Base-by-base conservation (phyloP, 1,140 invertebrate genomes). In the Heterodera schachtii region DNA sequence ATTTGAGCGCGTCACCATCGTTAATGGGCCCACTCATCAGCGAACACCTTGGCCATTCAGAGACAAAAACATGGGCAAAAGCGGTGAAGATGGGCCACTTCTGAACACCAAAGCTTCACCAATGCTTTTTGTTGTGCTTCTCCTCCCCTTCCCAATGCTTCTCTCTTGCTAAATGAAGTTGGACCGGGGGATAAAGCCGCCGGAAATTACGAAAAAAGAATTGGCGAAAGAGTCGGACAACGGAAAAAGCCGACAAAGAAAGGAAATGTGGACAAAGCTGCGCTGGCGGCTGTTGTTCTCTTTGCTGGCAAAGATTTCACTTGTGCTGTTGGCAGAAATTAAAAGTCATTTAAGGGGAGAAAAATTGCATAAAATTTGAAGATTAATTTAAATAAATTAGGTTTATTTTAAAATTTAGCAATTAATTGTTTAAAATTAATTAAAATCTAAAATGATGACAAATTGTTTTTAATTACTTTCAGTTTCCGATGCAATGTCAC, bases 321-420 rank as follows among this genome's bases (percentile, higher is more conserved):
- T 21, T 4, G 5, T 41, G 66, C 66, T 69, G 3, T 13, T 71
- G 21, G 3, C 69, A 5, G 69, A 41, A 21, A 71, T 71, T 7
- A 21, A 41, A 71, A 71, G 69, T 71, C 31, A 41, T 70, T 83
- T 84, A 43, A 43, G 69, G 69, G 31, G 31, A 31, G n/a, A 31
- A 31, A 31, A 31, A 31, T 1, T 0, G 31, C 31, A 31, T 31
- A 31, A 31, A 31, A 31, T 31, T 31, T 31, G 31, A 31, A 31
- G 1, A 31, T 31, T 31, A 31, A 31, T 31, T 31, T 31, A 31
- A 31, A 31, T 31, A 31, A 31, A 31, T 31, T 31, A 31, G n/a
- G n/a, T n/a, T 31, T 31, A 31, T 31, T 31, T 31, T 31, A 0
- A 31, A 31, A 31, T 1, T 0, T 31, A 31, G 31, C 31, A 31